These are phyloP conservation scores for Propithecus perrieri DNA, from an alignment of 2,797 vertebrate genomes.

Conservation along the genomic window DNA sequence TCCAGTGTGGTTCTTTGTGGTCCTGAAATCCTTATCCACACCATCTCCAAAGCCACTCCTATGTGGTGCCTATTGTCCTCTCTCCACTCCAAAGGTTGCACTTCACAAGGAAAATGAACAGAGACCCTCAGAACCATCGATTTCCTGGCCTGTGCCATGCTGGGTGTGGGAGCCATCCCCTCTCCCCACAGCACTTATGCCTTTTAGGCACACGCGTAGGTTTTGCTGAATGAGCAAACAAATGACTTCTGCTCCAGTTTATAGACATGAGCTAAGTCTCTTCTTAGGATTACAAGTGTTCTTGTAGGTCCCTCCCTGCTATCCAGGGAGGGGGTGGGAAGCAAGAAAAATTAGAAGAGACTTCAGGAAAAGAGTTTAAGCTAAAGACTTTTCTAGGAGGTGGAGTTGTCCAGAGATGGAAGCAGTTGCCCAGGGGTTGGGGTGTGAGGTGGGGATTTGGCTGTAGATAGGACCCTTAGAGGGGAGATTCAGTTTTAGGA, in stretches of 20 bases:
- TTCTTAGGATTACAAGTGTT: conserved; percentile 23
- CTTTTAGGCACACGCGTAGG: background rate
- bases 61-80: background rate
- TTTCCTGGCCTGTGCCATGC: background rate
- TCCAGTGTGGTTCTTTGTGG: background rate
- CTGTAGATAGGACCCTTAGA: background rate
- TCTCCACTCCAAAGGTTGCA: background rate
- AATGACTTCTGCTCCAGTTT: background rate
- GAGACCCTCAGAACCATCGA: background rate
- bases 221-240: conserved; percentile 29
- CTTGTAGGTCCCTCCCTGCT: background rate
- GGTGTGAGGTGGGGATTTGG: too few species aligned
- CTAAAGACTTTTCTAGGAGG: background rate
- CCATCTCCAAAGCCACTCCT: background rate
- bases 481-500: background rate
- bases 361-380: background rate
- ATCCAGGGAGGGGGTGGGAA: background rate
- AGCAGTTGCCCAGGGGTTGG: background rate
- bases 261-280: background rate
- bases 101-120: background rate
- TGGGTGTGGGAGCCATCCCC: background rate
- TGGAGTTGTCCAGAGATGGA: background rate
- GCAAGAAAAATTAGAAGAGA: background rate
- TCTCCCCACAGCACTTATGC: background rate
- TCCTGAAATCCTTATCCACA: background rate